Percentiles rank a stretch among this genome's conserved stretches.
phyloP scores from a whole-genome alignment of 1,140 invertebrate genomes.

The Caerostris extrusa region DNA sequence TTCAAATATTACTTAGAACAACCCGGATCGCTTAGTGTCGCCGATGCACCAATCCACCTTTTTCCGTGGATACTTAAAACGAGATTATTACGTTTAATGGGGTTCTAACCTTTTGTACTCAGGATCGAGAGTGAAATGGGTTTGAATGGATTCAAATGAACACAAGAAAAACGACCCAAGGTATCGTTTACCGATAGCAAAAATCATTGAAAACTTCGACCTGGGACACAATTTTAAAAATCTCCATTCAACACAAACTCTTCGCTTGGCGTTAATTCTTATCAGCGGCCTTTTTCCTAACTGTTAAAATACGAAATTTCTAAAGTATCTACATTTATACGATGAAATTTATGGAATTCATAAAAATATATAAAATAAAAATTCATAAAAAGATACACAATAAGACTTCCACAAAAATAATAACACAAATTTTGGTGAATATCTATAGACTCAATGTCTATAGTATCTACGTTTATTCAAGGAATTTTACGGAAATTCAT shows the following conservation, averaged over 20 bases:
- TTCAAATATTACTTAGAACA: neutral
- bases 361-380: too few species aligned
- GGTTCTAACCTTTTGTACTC: neutral
- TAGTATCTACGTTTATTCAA: too few species aligned
- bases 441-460: too few species aligned
- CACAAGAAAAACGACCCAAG: neutral
- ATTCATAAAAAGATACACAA: too few species aligned
- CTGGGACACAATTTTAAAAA: neutral
- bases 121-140: neutral
- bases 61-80: neutral
- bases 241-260: neutral
- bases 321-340: too few species aligned
- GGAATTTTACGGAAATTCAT: too few species aligned
- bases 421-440: too few species aligned
- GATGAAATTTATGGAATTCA: too few species aligned
- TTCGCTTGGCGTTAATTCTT: slow-evolving; percentile 19
- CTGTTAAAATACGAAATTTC: slow-evolving; percentile 70
- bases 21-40: neutral
- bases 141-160: neutral
- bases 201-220: slow-evolving; percentile 51
- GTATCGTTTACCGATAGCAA: slow-evolving; percentile 49
- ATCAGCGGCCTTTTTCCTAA: slow-evolving; percentile 26
- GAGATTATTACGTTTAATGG: slow-evolving; percentile 31
- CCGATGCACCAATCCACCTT: neutral
- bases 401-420: too few species aligned